Conservation (phyloP, 2,113 vertebrate species). For the Myiopsitta monachus region DNA sequence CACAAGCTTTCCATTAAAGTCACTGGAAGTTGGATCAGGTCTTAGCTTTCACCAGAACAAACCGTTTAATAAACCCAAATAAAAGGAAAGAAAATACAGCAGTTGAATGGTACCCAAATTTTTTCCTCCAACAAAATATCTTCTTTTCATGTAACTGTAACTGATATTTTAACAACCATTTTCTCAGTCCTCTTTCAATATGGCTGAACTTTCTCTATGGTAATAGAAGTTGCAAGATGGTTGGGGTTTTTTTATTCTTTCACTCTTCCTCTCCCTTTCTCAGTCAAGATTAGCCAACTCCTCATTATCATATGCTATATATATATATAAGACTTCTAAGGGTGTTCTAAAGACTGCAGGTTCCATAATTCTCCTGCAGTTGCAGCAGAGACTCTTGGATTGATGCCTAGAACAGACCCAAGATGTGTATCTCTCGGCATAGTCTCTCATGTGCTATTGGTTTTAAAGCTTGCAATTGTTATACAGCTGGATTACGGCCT, state of each 20-base stretch:
- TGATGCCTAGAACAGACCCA: slow-evolving; percentile 28
- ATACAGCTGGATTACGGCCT: slow-evolving; percentile 39
- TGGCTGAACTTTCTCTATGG: neutral
- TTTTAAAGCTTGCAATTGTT: slow-evolving; percentile 60
- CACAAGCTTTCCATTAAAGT: neutral
- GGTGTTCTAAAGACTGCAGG: neutral
- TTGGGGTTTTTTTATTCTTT: neutral
- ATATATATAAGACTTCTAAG: neutral
- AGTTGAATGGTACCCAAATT: neutral
- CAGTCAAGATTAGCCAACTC: neutral
- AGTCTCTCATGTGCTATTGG: slow-evolving; percentile 38
- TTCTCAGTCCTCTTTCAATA: neutral
- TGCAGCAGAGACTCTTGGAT: neutral
- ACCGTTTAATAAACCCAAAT: neutral
- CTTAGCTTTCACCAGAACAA: neutral
- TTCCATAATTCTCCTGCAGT: neutral
- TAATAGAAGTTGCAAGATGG: neutral
- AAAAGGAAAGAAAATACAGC: neutral
- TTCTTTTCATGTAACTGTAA: neutral
- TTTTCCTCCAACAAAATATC: neutral
- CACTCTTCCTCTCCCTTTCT: neutral
- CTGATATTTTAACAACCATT: neutral
- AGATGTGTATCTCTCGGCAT: slow-evolving; percentile 35
- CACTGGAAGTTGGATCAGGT: neutral
- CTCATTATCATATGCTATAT: neutral